Base-by-base conservation (phyloP, 2,888 invertebrate species). In the Hydroisotoma schaefferi region DNA sequence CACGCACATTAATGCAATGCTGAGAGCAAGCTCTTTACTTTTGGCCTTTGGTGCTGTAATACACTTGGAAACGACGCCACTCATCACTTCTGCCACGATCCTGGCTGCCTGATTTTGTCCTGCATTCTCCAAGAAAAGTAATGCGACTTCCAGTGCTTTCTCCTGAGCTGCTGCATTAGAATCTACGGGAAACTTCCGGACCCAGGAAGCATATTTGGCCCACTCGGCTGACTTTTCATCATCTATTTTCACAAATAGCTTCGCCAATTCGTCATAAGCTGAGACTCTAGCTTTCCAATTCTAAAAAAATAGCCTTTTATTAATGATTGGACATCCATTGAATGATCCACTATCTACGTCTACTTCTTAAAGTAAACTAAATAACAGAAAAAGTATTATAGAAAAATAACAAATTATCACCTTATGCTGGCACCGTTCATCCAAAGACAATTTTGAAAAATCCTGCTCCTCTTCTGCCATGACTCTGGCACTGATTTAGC, bases 101-200 rank as follows among this genome's bases (percentile, higher is more conserved):
- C 84, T 84, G 48, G 89, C 88, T 55, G 93, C 92, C 26, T 53
- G 53, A 25, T 18, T n/a, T 74, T 84, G 81, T 0, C 85, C 87
- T 74, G 94, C 91, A 80, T 94, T 94, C 77, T 95, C 93, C 0
- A 94, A 86, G 78, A 87, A 98, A 37, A 89, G 88, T 55, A 94
- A 77, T 0, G 91, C 87, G 8, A 95, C 94, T 75, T 94, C 95
- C 71, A 98, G 76, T 15, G 93, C 97, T 80, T 90, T 95, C 76
- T 98, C 97, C 76, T 95, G 95, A 1, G 95, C 94, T 63, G 90
- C 85, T 18, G 88, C 95, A 86, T 98, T 95, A 73, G 88, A 90
- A 76, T 98, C 97, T 0, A 84, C 80, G 0, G 94, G 94, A 83
- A 97, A 94, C 78, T 95, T 95, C 77, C 94, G 94, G 33, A 98